Percentiles rank a stretch among this genome's conserved stretches.
Conservation (phyloP, 2,113 vertebrate species). For the Mormoops blainvillei region DNA sequence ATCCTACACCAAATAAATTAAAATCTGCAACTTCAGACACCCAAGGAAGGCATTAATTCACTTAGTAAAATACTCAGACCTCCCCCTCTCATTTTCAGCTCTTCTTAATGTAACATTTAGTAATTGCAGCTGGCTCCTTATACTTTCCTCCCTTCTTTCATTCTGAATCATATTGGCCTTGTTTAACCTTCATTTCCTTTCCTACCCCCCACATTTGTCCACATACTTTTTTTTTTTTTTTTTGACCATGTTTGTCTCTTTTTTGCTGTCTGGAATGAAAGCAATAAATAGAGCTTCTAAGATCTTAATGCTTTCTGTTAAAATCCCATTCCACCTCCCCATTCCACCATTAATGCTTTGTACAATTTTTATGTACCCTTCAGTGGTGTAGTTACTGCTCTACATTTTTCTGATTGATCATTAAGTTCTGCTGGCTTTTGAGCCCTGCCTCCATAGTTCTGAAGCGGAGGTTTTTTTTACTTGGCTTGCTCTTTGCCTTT, state of each 20-base stretch:
- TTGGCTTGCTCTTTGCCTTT: conserved; percentile 56
- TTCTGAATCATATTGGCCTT: conserved; percentile 64
- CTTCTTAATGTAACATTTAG: conserved; percentile 61
- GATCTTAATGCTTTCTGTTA: conserved; percentile 44
- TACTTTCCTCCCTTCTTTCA: conserved; percentile 42
- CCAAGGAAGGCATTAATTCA: conserved; percentile 65
- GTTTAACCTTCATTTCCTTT: conserved; percentile 74
- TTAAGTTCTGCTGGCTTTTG: conserved; percentile 64
- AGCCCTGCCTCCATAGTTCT: conserved; percentile 51
- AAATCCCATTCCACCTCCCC: not conserved
- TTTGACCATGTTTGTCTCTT: conserved; percentile 45
- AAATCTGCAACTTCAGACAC: conserved; percentile 71
- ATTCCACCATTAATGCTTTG: not conserved
- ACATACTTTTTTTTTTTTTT: conserved; percentile 46
- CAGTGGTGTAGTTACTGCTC: conserved; percentile 36
- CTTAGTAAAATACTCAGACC: conserved; percentile 58
- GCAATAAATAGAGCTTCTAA: conserved; percentile 28
- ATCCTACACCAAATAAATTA: conserved; percentile 65
- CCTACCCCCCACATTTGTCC: conserved; percentile 57
- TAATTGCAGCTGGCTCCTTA: conserved; percentile 53
- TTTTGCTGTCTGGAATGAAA: conserved; percentile 1
- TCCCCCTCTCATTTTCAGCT: conserved; percentile 42
- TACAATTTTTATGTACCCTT: conserved; percentile 50
- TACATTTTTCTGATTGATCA: conserved; percentile 63
- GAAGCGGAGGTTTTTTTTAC: conserved; percentile 56